Evolutionary conservation across 2,888 invertebrate species (phyloP).

Genomic region (Bugulina stolonifera): DNA sequence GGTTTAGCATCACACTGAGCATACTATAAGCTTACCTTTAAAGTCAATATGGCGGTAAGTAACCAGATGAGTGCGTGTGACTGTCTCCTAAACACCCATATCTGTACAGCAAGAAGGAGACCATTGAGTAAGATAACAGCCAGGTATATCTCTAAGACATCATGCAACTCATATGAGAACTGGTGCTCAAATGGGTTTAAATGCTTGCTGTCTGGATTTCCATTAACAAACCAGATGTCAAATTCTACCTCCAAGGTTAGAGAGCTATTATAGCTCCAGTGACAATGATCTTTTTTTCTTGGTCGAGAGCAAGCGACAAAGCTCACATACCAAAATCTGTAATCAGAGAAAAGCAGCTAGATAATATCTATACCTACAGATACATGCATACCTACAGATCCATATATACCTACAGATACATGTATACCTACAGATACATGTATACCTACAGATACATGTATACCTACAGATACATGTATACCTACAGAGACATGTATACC

Average conservation of each 20-base stretch:
- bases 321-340: constrained; percentile 90
- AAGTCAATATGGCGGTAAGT: constrained; percentile 76
- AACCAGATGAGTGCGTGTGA: constrained; percentile 84
- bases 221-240: constrained; percentile 93
- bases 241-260: constrained; percentile 61
- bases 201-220: constrained; percentile 77
- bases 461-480: no score
- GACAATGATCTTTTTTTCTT: constrained; percentile 50
- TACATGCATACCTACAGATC: no score
- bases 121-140: constrained; percentile 79
- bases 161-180: constrained; percentile 84
- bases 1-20: no score
- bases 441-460: no score
- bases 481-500: no score
- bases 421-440: no score
- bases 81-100: constrained; percentile 81
- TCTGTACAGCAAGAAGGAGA: constrained; percentile 78
- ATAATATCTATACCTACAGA: no score
- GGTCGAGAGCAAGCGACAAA: constrained; percentile 80
- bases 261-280: constrained; percentile 36
- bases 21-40: constrained; percentile 63
- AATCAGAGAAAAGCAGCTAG: no score
- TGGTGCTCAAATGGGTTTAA: constrained; percentile 81
- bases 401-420: no score
- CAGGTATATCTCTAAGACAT: constrained; percentile 82